Percentiles rank a stretch among this genome's conserved stretches.
phyloP scores from a whole-genome alignment of 2,888 invertebrate genomes.

The Nomada fabriciana region DNA sequence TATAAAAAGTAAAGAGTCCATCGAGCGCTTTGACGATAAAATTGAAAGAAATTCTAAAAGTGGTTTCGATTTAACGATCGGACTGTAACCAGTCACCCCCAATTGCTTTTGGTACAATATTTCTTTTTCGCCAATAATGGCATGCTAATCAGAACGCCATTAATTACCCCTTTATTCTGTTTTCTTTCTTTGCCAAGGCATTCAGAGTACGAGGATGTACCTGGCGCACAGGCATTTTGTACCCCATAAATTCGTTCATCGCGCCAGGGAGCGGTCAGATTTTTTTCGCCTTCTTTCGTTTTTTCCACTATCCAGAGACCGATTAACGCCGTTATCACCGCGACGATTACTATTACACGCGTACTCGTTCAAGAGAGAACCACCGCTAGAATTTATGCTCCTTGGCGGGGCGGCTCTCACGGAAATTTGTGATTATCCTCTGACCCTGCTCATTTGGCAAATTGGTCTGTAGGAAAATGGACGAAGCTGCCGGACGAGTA shows the following conservation, averaged over 20 bases:
- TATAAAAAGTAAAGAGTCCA: no score
- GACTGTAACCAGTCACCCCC: neutral
- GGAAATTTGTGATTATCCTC: constrained; percentile 12
- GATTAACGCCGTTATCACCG: constrained; percentile 36
- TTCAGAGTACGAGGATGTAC: no score
- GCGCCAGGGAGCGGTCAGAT: neutral
- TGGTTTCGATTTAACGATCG: neutral
- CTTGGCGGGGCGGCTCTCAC: neutral
- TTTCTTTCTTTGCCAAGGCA: neutral
- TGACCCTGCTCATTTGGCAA: neutral
- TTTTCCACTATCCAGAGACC: neutral
- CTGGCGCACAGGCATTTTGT: no score
- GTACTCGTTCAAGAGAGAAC: constrained; percentile 1
- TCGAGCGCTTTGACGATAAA: no score
- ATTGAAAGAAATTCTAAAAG: neutral
- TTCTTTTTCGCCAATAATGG: neutral
- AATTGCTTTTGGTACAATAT: neutral
- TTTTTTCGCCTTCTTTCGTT: no score
- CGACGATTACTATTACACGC: constrained; percentile 21
- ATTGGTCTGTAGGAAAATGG: neutral
- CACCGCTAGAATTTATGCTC: constrained; percentile 3
- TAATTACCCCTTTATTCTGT: neutral
- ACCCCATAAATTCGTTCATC: constrained; percentile 38
- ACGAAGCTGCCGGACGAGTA: no score
- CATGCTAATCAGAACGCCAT: no score